These are phyloP conservation scores for Pandion haliaetus DNA, from an alignment of 2,113 vertebrate species.

Conservation along the genomic window DNA sequence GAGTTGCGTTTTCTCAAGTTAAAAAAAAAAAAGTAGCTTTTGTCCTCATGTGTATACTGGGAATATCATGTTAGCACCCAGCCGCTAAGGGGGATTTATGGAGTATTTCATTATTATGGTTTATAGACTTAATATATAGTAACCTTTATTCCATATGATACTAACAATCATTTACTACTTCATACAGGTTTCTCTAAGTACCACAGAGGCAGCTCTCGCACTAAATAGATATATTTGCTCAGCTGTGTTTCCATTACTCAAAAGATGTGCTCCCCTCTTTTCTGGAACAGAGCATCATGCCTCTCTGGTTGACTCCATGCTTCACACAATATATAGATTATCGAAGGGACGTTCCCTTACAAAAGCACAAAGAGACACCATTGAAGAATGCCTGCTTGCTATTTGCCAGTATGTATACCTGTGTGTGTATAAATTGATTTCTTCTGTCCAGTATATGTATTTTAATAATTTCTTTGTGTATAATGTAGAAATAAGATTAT, in stretches of 20 bases:
- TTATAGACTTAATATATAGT: background rate
- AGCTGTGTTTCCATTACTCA: constrained; percentile 92
- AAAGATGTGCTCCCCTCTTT: constrained; percentile 92
- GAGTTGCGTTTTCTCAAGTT: background rate
- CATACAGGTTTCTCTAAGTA: constrained; percentile 88
- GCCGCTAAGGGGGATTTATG: background rate
- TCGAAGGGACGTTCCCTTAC: constrained; percentile 96
- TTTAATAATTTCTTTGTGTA: background rate
- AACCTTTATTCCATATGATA: background rate
- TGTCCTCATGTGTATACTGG: background rate
- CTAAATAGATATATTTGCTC: constrained; percentile 95
- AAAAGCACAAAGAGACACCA: constrained; percentile 96
- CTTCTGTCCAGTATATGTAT: background rate
- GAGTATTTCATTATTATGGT: background rate
- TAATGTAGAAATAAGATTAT: background rate
- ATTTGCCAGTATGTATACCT: constrained; percentile 87
- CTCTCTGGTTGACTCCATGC: constrained; percentile 89
- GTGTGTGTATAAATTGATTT: background rate
- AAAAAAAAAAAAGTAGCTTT: background rate
- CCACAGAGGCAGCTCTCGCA: constrained; percentile 92
- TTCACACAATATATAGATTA: constrained; percentile 94
- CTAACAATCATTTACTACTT: background rate
- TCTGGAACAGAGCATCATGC: constrained; percentile 91
- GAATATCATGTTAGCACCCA: background rate
- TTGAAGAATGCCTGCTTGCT: constrained; percentile 94